Evolutionary conservation across 2,113 vertebrate genomes (phyloP), one percentile per base, ranked within the genome.

Genomic region (Cryptotis parvus): DNA sequence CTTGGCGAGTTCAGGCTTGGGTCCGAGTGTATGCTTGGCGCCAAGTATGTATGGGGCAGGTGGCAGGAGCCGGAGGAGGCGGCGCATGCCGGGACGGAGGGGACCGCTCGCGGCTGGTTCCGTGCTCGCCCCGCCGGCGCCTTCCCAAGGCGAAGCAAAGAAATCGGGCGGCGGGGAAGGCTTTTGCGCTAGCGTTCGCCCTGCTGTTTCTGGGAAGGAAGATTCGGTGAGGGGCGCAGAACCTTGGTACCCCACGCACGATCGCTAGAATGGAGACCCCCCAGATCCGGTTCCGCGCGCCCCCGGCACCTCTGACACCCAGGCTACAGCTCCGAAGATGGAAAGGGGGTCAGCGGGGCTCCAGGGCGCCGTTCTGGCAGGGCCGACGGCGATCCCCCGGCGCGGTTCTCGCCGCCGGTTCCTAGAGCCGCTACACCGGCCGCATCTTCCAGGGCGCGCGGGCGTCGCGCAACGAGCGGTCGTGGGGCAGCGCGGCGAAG

Each of bases 401-500:
- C 37, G 72, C 92, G 39, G 76, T 31, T 22, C 75, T 6, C 24
- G 29, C 18, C 66, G 43, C 29, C n/a, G 0, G 49, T 35, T 69
- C 55, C 27, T 18, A 22, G 31, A 41, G 7, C 41, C 7, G 81
- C 97, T 97, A 98, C 72, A 98, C 98, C 82, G 98, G 98, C 78
- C 98, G 97, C n/a, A 98, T 98, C 96, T 97, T 99, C 98, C 99
- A 99, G 69, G 99, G 99, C 95, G 98, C 99, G 93, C 99, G 98
- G 61, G 99, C 98, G 94, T 99, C 99, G 94, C 99, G 96, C 96
- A 99, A 98, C 3, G 99, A 99, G 94, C 99, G 99, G 97, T 99
- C 99, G 74, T 99, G 99, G 97, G 99, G 99, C 97, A 99, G 98
- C 87, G 99, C 99, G 35, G 99, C 99, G 94, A 99, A 99, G 96